These are phyloP conservation scores for Chiloscyllium punctatum DNA, from an alignment of 2,797 vertebrate species.

Conservation along the genomic window DNA sequence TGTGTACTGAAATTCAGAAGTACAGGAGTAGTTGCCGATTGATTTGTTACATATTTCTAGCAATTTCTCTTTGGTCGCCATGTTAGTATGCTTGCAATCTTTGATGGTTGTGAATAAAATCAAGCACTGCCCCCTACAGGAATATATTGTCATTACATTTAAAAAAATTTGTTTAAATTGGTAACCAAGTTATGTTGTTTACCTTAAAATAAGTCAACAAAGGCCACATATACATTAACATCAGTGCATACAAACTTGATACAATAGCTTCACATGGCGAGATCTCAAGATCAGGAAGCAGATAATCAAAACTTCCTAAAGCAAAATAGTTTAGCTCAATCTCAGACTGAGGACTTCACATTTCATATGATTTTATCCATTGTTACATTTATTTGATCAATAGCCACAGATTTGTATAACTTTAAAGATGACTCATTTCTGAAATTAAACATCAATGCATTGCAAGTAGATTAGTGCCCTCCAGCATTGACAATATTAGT, in stretches of 20 bases:
- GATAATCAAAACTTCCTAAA: neutral
- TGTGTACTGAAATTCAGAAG: too few relatives aligned
- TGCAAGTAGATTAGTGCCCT: neutral
- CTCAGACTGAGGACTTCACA: neutral
- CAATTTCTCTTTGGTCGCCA: neutral
- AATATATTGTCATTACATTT: neutral
- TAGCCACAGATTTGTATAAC: neutral
- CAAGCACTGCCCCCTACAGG: slow-evolving; percentile 23
- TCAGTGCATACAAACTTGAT: neutral
- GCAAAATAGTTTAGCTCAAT: neutral
- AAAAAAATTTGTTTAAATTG: neutral
- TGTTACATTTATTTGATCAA: neutral
- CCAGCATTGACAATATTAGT: neutral
- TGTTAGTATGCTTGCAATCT: neutral
- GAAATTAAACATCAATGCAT: neutral
- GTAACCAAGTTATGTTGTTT: neutral
- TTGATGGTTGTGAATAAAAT: neutral
- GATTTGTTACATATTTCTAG: neutral
- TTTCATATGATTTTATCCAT: neutral
- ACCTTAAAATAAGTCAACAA: too few relatives aligned
- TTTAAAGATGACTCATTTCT: too few relatives aligned
- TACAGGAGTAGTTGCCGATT: neutral
- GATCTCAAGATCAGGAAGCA: neutral
- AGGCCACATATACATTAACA: neutral
- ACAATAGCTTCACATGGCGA: neutral